phyloP scores from a whole-genome alignment of 2,888 invertebrate species.

The Diplolepis rosae region DNA sequence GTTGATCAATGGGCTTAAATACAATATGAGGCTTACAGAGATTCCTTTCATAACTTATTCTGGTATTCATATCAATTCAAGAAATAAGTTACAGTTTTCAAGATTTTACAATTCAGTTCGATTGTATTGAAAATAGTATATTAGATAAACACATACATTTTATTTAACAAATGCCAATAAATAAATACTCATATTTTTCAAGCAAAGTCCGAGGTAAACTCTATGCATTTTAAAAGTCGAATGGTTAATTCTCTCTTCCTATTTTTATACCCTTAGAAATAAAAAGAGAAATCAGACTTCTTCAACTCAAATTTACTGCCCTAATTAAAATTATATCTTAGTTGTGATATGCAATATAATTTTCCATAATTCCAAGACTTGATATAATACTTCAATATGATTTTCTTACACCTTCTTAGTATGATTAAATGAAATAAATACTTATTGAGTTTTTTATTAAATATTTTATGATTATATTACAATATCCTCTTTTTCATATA shows the following conservation, averaged over 20 bases:
- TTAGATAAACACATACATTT: too few relatives aligned
- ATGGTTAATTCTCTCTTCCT: background rate
- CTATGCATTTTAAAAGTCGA: background rate
- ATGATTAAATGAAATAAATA: background rate
- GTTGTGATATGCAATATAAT: background rate
- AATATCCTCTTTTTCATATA: background rate
- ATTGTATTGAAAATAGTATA: too few relatives aligned
- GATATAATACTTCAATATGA: background rate
- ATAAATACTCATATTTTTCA: too few relatives aligned
- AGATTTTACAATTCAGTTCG: too few relatives aligned
- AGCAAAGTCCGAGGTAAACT: background rate
- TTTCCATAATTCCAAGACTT: background rate
- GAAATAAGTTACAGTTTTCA: too few relatives aligned
- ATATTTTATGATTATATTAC: background rate
- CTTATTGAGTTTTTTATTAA: background rate
- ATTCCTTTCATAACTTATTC: too few relatives aligned
- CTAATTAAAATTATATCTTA: background rate
- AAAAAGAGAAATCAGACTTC: slow-evolving; percentile 8
- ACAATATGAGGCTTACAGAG: too few relatives aligned
- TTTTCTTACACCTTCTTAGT: background rate
- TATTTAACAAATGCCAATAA: too few relatives aligned
- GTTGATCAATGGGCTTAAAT: too few relatives aligned
- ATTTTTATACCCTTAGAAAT: background rate
- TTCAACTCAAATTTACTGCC: background rate
- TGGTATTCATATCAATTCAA: too few relatives aligned